A percentile compares a stretch with the other conserved stretches of the same genome.
Evolutionary conservation across 2,888 invertebrate species (phyloP).

Genomic region (Epistrophe eligans): DNA sequence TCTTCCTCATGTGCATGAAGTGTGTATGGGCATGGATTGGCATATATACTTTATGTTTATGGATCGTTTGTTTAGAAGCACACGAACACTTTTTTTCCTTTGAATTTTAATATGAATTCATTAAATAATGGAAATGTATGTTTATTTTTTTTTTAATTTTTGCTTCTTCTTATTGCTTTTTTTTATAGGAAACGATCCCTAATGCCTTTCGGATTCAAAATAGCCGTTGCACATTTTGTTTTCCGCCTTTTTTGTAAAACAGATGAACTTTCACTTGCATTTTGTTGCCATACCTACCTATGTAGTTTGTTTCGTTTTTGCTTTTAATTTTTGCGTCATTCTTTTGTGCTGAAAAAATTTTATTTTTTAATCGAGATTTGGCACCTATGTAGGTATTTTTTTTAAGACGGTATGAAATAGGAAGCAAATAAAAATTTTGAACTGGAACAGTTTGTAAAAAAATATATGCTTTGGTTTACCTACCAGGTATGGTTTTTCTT

Average conservation of each 20-base stretch:
- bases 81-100: constrained; percentile 47
- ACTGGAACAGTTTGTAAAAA: constrained; percentile 34
- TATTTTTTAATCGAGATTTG: not conserved
- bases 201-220: constrained; percentile 61
- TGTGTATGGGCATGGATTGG: constrained; percentile 58
- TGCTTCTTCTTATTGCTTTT: constrained; percentile 2
- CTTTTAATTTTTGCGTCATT: constrained; percentile 39
- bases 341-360: constrained; percentile 30
- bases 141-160: constrained; percentile 1
- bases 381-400: constrained; percentile 15
- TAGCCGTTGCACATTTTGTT: constrained; percentile 70
- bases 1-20: constrained; percentile 68
- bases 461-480: not conserved
- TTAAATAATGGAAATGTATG: constrained; percentile 61
- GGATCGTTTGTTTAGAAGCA: constrained; percentile 63
- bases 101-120: constrained; percentile 48
- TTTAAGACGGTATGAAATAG: constrained; percentile 33
- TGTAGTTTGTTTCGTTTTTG: constrained; percentile 32
- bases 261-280: constrained; percentile 75
- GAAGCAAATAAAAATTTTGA: constrained; percentile 59
- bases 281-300: constrained; percentile 29
- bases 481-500: not conserved
- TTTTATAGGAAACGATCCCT: constrained; percentile 65
- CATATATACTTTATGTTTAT: constrained; percentile 54
- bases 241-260: constrained; percentile 70